Evolutionary conservation across 2,888 invertebrate species (phyloP), one percentile per base, ranked within the genome.

Genomic region (Lasioglossum lativentre): DNA sequence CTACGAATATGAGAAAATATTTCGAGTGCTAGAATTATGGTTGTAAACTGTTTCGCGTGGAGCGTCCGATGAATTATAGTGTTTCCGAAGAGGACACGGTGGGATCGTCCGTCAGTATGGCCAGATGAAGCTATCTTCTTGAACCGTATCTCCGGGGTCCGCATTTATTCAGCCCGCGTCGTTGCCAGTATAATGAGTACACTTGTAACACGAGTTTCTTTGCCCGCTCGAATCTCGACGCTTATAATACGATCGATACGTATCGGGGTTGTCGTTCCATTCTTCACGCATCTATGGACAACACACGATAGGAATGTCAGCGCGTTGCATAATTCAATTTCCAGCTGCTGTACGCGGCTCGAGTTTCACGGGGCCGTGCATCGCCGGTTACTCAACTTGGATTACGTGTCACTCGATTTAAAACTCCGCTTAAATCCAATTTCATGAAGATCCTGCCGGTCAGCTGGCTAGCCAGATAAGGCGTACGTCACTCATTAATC

Each of bases 291-390:
- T 40, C 79, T 78, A 86, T 82, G 77, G 82, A 63, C 80, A 71
- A 82, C 77, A 74, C 79, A 75, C 79, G 86, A 87, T 81, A 81
- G 83, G 72, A 86, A 86, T 86, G 86, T 86, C 86, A 80, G 47
- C 81, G 82, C 71, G 81, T 81, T 86, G 85, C 88, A 83, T 88
- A 88, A 88, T 87, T 88, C 88, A 86, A 88, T 88, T 83, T 87
- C 81, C 78, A 78, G 82, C 72, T 71, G 73, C 71, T 56, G 75
- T 52, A 68, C 66, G 74, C 71, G 72, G 75, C 78, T 86, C 87
- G 78, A 82, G 87, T 84, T 87, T 75, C 79, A 72, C 70, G 68
- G 40, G 84, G 76, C 47, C 70, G 59, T 63, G 79, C 78, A 81
- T 81, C 81, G 79, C 40, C 80, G 80, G 78, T 88, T 88, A 75